phyloP scores from a whole-genome alignment of 2,888 invertebrate genomes.

The Rutpela maculata region DNA sequence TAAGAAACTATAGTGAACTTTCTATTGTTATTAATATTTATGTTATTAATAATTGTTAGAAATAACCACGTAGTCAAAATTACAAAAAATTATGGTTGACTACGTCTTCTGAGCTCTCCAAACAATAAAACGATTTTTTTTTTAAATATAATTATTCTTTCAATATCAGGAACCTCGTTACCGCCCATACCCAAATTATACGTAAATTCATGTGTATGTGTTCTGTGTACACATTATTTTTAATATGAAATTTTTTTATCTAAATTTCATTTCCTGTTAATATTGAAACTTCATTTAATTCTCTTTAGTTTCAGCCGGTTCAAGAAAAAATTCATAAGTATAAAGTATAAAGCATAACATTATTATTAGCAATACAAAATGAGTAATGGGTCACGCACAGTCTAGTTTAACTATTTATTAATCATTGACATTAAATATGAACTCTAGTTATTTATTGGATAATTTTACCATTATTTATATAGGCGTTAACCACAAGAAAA shows the following conservation, averaged over 20 bases:
- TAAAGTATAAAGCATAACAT: neutral
- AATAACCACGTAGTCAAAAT: too few species aligned
- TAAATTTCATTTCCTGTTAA: neutral
- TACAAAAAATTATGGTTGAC: too few species aligned
- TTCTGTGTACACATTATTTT: neutral
- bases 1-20: too few species aligned
- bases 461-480: conserved; percentile 16
- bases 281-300: neutral
- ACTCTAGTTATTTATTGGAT: conserved; percentile 27
- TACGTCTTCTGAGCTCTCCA: too few species aligned
- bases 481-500: conserved; percentile 50
- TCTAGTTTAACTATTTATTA: conserved; percentile 18
- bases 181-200: neutral
- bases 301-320: neutral
- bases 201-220: neutral
- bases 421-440: conserved; percentile 31
- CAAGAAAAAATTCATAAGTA: neutral
- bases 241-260: neutral
- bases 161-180: neutral
- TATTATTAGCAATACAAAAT: neutral
- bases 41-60: too few species aligned
- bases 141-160: neutral
- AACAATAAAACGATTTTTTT: too few species aligned
- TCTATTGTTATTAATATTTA: too few species aligned
- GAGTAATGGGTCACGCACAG: conserved; percentile 21